These are phyloP conservation scores for Hyles lineata DNA, from an alignment of 2,888 invertebrate genomes.

Conservation along the genomic window DNA sequence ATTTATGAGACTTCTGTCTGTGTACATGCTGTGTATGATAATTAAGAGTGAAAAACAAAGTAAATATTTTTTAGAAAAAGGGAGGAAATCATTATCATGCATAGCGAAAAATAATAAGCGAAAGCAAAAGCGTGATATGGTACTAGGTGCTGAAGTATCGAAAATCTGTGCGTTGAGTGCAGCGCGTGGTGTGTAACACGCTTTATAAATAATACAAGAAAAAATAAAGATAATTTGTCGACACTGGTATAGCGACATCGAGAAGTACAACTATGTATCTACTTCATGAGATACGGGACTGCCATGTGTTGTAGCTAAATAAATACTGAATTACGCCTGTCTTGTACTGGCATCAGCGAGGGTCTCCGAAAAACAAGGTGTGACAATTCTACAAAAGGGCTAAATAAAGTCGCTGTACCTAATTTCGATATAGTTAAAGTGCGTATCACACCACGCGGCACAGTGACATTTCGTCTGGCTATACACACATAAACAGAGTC, in stretches of 20 bases:
- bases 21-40: slow-evolving; percentile 24
- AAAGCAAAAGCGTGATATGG: slow-evolving; percentile 32
- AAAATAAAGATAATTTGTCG: background rate
- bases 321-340: background rate
- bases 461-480: background rate
- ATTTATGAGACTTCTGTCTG: background rate
- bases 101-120: slow-evolving; percentile 27
- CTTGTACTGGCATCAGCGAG: background rate
- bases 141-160: slow-evolving; percentile 2
- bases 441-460: slow-evolving; percentile 1
- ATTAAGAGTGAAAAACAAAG: slow-evolving; percentile 14
- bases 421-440: background rate
- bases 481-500: slow-evolving; percentile 20
- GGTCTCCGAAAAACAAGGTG: background rate
- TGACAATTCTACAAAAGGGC: background rate
- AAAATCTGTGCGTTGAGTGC: background rate
- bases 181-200: slow-evolving; percentile 12
- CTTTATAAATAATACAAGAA: background rate
- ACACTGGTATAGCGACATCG: background rate
- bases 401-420: background rate
- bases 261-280: background rate
- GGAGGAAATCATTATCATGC: background rate
- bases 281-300: no score
- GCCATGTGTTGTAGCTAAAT: no score
- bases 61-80: background rate